phyloP scores from a whole-genome alignment of 2,797 vertebrate species.

The Passerculus sandwichensis region DNA sequence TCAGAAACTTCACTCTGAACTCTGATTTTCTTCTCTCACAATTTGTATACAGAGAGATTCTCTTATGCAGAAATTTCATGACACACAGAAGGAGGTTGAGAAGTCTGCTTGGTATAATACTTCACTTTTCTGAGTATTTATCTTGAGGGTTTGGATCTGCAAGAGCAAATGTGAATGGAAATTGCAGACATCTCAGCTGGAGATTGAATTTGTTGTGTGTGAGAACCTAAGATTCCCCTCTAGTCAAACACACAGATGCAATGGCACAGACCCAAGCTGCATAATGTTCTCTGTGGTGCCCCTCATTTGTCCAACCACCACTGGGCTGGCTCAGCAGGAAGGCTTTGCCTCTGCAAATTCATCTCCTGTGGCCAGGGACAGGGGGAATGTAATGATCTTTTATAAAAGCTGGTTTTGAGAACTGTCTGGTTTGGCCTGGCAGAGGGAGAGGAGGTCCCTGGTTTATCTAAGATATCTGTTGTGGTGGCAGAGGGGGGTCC shows the following conservation, averaged over 20 bases:
- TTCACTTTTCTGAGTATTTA: not conserved
- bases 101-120: not conserved
- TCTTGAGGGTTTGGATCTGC: not conserved
- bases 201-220: not conserved
- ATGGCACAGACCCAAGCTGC: not conserved
- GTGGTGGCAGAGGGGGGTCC: not conserved
- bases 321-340: not conserved
- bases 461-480: not conserved
- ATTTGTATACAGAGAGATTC: not conserved
- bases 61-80: not conserved
- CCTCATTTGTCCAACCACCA: not conserved
- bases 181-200: constrained; percentile 3
- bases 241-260: not conserved
- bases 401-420: not conserved
- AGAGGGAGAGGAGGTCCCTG: not conserved
- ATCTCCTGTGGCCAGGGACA: not conserved
- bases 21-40: not conserved
- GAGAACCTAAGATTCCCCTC: not conserved
- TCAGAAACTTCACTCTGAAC: not conserved
- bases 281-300: not conserved
- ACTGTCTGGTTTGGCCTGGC: not conserved
- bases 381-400: not conserved
- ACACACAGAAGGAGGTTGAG: not conserved
- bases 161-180: not conserved
- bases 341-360: not conserved